phyloP scores from a whole-genome alignment of 2,888 invertebrate genomes.

The Meiosimyza decipiens region DNA sequence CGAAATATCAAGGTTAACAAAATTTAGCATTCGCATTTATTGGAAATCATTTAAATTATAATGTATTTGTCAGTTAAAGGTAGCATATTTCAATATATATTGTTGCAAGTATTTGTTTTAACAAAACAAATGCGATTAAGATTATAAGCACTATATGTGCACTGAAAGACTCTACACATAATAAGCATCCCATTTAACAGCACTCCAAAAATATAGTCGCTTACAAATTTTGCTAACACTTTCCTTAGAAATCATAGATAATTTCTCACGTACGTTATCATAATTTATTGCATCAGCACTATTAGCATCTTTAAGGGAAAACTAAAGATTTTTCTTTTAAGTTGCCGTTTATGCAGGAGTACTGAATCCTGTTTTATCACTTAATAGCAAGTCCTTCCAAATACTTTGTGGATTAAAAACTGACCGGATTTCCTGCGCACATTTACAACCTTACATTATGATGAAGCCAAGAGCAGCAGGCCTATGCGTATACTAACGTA shows the following conservation, averaged over 20 bases:
- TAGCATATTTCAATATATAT: too few relatives aligned
- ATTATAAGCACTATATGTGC: background rate
- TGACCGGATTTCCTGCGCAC: constrained; percentile 32
- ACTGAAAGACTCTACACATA: background rate
- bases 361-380: background rate
- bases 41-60: too few relatives aligned
- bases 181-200: background rate
- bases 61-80: too few relatives aligned
- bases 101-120: background rate
- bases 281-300: background rate
- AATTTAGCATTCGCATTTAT: too few relatives aligned
- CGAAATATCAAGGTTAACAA: background rate
- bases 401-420: constrained; percentile 17
- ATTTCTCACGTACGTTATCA: background rate
- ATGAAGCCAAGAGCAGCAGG: background rate
- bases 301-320: background rate
- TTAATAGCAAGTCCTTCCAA: constrained; percentile 19
- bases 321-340: background rate
- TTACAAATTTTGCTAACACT: background rate
- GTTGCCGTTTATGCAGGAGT: too few relatives aligned
- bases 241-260: background rate
- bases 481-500: background rate
- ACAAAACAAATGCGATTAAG: background rate
- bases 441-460: constrained; percentile 1
- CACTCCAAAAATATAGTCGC: background rate